Evolutionary conservation across 2,797 vertebrate species (phyloP), one percentile per base, ranked within the genome.

Genomic region (Halcyon chelicuti): DNA sequence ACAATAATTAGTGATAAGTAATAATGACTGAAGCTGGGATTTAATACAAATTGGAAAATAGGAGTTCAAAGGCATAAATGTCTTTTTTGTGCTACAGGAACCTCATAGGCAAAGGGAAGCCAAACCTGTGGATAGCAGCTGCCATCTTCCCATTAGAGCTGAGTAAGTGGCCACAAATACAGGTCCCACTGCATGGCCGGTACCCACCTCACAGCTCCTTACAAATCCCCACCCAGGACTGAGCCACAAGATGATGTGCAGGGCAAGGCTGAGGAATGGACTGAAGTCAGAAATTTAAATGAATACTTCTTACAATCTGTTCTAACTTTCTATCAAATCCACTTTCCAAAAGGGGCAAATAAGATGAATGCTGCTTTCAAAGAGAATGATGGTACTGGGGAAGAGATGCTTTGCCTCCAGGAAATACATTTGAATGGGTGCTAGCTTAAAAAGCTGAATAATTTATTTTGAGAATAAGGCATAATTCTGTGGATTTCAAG

Each of bases 31-130:
- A 67, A 47, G 61, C 2, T 89, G 29, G 20, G 2, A 5, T 23
- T 46, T 14, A 15, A 4, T 31, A 14, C 40, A 28, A 26, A 5
- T 60, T 40, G 42, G 62, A 14, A 67, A 60, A 57, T 1, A 29
- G 39, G 51, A 47, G 19, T 35, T 93, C 3, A 52, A n/a, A 71
- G 33, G 4, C 3, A 11, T 3, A 39, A 49, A 39, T 28, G 60
- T n/a, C 4, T 88, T 3, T 14, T 1, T 26, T 31, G 21, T 5
- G 16, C 28, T 31, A 0, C 0, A 2, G 37, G 8, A 58, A 14
- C 19, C 16, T 77, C 12, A 0, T 35, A 58, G 60, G 4, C 18
- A 10, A 9, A 54, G 39, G 13, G 33, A 83, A 37, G 20, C 16
- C 14, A 42, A 16, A 49, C 16, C 14, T 71, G 28, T 35, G 58